These are phyloP conservation scores for Catharus fuscescens DNA, from an alignment of 2,113 vertebrate genomes.

Conservation along the genomic window DNA sequence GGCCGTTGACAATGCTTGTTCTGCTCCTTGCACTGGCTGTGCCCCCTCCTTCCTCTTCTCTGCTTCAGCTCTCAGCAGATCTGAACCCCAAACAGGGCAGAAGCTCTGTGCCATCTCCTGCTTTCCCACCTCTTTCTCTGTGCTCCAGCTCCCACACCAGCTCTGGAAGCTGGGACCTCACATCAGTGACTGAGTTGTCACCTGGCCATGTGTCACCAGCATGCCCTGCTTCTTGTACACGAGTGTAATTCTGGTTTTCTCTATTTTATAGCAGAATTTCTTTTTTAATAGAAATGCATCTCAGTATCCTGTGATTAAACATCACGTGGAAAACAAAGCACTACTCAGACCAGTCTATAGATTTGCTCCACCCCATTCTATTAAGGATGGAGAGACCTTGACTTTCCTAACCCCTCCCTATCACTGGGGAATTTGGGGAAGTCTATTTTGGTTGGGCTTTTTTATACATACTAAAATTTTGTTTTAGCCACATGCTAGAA, in stretches of 20 bases:
- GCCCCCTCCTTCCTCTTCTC: neutral
- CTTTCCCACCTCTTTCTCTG: neutral
- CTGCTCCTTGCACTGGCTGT: neutral
- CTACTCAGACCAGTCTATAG: neutral
- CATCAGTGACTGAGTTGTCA: accelerated
- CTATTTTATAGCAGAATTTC: neutral
- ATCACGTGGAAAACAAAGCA: neutral
- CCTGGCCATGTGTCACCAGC: neutral
- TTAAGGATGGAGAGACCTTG: neutral
- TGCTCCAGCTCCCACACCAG: neutral
- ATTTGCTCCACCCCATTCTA: accelerated
- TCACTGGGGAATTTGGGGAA: neutral
- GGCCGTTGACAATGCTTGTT: accelerated
- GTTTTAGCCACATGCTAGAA: neutral
- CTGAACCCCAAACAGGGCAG: neutral
- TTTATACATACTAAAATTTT: neutral
- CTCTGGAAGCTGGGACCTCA: neutral
- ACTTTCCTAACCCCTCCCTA: neutral
- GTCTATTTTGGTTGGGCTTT: neutral
- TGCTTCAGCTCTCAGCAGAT: neutral
- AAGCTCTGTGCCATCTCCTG: neutral
- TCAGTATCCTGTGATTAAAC: neutral
- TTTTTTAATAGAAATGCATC: neutral
- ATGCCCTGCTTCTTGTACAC: neutral
- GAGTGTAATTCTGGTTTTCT: neutral